Base-by-base conservation (phyloP, 2,888 invertebrate genomes). In the Synanthedon tipuliformis region DNA sequence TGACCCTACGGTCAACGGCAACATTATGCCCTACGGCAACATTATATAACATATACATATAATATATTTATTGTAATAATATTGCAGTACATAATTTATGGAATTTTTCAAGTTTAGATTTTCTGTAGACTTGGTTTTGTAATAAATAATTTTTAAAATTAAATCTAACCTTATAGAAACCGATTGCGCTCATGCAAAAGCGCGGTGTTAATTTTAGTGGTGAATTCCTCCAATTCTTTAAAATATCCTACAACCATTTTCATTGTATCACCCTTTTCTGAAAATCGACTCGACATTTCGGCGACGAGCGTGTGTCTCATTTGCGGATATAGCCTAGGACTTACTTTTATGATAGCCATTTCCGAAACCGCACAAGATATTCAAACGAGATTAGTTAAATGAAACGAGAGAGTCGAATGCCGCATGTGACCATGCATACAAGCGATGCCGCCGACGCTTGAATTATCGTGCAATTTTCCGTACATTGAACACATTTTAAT, bases 401-500 rank as follows among this genome's bases (percentile, higher is more conserved):
- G 69, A 69, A 75, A 74, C 58, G 61, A 59, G 57, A 57, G 59
- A 65, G 59, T 66, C 65, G 66, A 66, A 68, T 65, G 61, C 58
- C 58, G 58, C 55, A 58, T 60, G 62, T 60, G 62, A 59, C 45
- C 45, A 15, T 45, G 45, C 45, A 45, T 45, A 45, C 45, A 45
- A 34, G 8, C 8, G 10, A 10, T 70, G 74, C 64, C 56, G 62
- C 60, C 73, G 79, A 71, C 80, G 80, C 68, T 64, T 65, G 68
- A 66, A 78, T 80, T 78, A 79, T 71, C 68, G 78, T 79, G 73
- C 77, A 75, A 80, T 80, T 81, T 78, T 78, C 77, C 75, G 73
- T 74, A 71, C 71, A 69, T 74, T 69, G 73, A 73, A 71, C 73
- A 73, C 66, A 71, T 73, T 49, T n/a, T 49, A 49, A 23, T 49